phyloP scores from a whole-genome alignment of 2,888 invertebrate species.

The Acrobasis consociella region DNA sequence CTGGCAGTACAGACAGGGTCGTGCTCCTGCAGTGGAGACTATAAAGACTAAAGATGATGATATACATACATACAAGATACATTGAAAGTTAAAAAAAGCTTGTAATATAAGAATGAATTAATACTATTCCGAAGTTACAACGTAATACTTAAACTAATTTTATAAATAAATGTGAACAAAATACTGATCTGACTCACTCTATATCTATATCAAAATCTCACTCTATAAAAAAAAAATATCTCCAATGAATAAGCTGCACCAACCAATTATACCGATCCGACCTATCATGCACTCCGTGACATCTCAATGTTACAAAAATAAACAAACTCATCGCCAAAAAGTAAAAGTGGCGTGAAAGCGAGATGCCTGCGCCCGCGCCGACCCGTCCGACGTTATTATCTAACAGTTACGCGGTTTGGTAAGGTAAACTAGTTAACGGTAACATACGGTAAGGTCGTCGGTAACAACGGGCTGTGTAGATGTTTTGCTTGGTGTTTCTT shows the following conservation, averaged over 20 bases:
- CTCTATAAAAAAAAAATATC: not conserved
- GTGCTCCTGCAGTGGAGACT: too few species aligned
- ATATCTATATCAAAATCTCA: too few species aligned
- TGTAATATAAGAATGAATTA: too few species aligned
- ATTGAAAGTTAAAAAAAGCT: too few species aligned
- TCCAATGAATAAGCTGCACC: not conserved
- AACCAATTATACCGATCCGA: not conserved
- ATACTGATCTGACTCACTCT: too few species aligned
- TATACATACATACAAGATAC: too few species aligned
- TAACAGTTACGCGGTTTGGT: slow-evolving; percentile 14
- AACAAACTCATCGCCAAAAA: slow-evolving; percentile 25
- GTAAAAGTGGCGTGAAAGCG: slow-evolving; percentile 39
- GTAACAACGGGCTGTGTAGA: not conserved
- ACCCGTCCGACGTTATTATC: slow-evolving; percentile 20
- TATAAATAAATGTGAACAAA: too few species aligned
- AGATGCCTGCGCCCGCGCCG: slow-evolving; percentile 18
- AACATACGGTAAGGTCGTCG: not conserved
- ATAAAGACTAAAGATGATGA: too few species aligned
- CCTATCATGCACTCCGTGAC: not conserved
- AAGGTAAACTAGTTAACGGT: slow-evolving; percentile 18
- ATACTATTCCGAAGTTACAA: too few species aligned
- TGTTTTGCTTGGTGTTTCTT: not conserved
- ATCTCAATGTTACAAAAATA: slow-evolving; percentile 1
- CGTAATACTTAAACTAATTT: too few species aligned
- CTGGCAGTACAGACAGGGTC: too few species aligned